Conservation (phyloP, 2,113 vertebrate genomes). For the Lophochroa leadbeateri region DNA sequence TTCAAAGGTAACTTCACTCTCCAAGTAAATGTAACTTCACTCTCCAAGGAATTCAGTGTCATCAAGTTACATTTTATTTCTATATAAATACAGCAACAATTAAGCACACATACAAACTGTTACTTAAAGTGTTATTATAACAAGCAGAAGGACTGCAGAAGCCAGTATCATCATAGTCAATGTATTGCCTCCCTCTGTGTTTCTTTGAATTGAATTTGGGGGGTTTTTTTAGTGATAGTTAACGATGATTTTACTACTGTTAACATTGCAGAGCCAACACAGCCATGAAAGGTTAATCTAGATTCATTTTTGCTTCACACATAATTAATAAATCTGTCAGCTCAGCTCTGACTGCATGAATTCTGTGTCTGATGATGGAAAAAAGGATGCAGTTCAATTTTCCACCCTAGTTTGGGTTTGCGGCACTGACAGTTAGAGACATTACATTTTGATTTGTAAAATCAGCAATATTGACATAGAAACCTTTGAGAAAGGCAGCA, state of each 20-base stretch:
- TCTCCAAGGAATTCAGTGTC: not conserved
- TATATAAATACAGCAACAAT: not conserved
- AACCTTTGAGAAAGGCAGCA: not conserved
- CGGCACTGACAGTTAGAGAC: not conserved
- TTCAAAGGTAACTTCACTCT: not conserved
- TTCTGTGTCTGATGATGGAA: not conserved
- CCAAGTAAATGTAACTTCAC: not conserved
- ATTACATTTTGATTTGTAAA: not conserved
- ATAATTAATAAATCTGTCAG: slow-evolving; percentile 29
- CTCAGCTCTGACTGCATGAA: not conserved
- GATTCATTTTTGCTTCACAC: slow-evolving; percentile 26
- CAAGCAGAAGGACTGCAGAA: not conserved
- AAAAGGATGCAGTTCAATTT: not conserved
- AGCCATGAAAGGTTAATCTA: not conserved
- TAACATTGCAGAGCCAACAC: not conserved
- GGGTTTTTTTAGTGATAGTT: not conserved
- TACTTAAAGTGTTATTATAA: not conserved
- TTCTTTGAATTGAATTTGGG: not conserved
- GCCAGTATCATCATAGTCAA: not conserved
- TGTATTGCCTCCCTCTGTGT: not conserved
- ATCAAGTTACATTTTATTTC: not conserved
- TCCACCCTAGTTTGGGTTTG: not conserved
- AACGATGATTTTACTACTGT: not conserved
- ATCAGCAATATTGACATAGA: not conserved
- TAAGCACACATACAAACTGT: not conserved